Conservation (phyloP, 2,888 invertebrate genomes). For the Ectemnius continuus region DNA sequence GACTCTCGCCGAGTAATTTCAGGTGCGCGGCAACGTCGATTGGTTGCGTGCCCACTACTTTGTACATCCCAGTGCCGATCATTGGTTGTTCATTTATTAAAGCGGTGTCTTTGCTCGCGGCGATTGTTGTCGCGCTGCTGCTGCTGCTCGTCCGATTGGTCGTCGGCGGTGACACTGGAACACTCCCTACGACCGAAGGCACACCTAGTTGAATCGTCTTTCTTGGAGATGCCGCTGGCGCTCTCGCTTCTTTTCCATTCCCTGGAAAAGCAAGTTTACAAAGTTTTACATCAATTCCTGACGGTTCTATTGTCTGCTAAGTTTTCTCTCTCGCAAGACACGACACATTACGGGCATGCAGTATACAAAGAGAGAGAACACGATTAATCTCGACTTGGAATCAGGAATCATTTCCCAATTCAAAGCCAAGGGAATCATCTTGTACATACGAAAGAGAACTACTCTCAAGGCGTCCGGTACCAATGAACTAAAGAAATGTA, state of each 20-base stretch:
- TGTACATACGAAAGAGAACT: neutral
- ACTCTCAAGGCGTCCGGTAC: too few relatives aligned
- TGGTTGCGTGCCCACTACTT: constrained; percentile 87
- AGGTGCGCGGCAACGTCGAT: constrained; percentile 96
- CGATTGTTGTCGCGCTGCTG: constrained; percentile 71
- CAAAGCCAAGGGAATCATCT: constrained; percentile 24
- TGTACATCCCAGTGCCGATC: constrained; percentile 79
- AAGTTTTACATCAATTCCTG: neutral
- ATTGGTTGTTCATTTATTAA: constrained; percentile 64
- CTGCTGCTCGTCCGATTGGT: constrained; percentile 63
- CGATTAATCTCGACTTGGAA: neutral
- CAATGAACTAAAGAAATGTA: too few relatives aligned
- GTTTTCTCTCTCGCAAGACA: constrained; percentile 27
- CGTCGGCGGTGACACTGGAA: constrained; percentile 69
- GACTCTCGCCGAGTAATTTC: constrained; percentile 93
- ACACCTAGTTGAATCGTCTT: constrained; percentile 76
- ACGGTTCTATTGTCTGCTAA: neutral
- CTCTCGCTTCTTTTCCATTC: constrained; percentile 68
- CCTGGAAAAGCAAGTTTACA: constrained; percentile 57
- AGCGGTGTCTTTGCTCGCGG: constrained; percentile 56
- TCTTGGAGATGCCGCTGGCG: constrained; percentile 61
- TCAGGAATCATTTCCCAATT: constrained; percentile 41
- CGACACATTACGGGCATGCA: constrained; percentile 25
- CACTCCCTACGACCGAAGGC: constrained; percentile 71
- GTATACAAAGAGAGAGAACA: constrained; percentile 27